phyloP scores from a whole-genome alignment of 2,888 invertebrate genomes.

The Galerucella nymphaeae region DNA sequence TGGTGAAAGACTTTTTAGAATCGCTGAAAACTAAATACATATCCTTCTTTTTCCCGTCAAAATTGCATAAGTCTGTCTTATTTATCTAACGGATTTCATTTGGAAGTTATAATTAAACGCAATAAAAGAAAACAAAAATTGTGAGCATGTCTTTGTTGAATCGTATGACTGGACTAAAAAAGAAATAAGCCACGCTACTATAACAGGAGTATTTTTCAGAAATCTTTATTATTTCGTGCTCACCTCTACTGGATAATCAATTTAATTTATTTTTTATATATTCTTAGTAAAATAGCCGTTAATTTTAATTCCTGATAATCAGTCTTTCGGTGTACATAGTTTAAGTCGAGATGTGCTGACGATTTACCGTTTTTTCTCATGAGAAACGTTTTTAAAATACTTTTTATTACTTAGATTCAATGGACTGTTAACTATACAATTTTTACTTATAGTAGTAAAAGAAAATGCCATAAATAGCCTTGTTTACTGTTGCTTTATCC shows the following conservation, averaged over 20 bases:
- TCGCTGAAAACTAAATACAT: too few species aligned
- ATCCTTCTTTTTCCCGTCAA: too few species aligned
- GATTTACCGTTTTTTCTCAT: conserved; percentile 16
- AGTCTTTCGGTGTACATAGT: conserved; percentile 49
- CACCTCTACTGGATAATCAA: conserved; percentile 54
- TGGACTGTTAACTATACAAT: neutral
- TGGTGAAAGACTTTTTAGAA: too few species aligned
- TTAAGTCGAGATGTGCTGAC: neutral
- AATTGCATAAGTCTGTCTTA: too few species aligned
- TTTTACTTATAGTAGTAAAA: too few species aligned
- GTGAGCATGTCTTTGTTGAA: too few species aligned
- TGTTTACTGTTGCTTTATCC: too few species aligned
- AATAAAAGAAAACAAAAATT: too few species aligned
- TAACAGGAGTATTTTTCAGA: conserved; percentile 29
- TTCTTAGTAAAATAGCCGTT: conserved; percentile 60
- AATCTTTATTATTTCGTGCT: conserved; percentile 46
- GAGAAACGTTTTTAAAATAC: conserved; percentile 3
- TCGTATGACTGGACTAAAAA: neutral
- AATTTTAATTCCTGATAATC: conserved; percentile 63
- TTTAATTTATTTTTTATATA: conserved; percentile 62
- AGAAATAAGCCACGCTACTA: conserved; percentile 2
- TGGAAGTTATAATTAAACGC: too few species aligned
- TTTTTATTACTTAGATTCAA: neutral
- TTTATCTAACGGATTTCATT: too few species aligned
- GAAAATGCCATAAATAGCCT: neutral